Conservation (phyloP, 1,140 invertebrate species). For the Solen grandis region DNA sequence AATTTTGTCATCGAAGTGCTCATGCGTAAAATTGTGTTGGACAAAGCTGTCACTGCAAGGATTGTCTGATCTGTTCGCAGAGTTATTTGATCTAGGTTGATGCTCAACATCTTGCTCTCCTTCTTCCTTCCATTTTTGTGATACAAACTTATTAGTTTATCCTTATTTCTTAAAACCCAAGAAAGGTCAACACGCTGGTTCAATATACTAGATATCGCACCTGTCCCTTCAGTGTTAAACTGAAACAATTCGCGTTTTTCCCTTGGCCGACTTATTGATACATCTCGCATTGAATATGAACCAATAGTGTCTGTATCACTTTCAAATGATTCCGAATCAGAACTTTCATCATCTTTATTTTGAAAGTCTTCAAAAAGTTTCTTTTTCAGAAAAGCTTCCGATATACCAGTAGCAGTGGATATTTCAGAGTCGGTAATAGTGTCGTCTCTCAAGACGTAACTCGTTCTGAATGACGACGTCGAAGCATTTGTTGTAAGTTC, state of each 20-base stretch:
- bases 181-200: constrained; percentile 1
- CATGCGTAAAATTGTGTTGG: constrained; percentile 23
- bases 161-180: constrained; percentile 25
- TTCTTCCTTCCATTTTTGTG: constrained; percentile 49
- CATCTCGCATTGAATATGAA: constrained; percentile 16
- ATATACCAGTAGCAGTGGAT: constrained; percentile 16
- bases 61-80: constrained; percentile 15
- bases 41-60: constrained; percentile 13
- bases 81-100: constrained; percentile 1
- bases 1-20: constrained; percentile 3
- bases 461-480: constrained; percentile 22
- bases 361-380: not conserved
- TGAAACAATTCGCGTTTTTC: constrained; percentile 5
- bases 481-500: constrained; percentile 20
- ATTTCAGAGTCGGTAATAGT: constrained; percentile 21
- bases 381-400: constrained; percentile 16
- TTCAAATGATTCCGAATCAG: constrained; percentile 3
- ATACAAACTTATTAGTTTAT: constrained; percentile 36
- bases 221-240: constrained; percentile 40
- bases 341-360: constrained; percentile 30
- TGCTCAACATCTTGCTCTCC: constrained; percentile 19
- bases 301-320: constrained; percentile 11
- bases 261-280: not conserved
- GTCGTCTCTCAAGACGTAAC: constrained; percentile 24
- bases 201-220: constrained; percentile 23